Conservation (phyloP, 1,140 invertebrate genomes). For the Thereuonema tuberculata region DNA sequence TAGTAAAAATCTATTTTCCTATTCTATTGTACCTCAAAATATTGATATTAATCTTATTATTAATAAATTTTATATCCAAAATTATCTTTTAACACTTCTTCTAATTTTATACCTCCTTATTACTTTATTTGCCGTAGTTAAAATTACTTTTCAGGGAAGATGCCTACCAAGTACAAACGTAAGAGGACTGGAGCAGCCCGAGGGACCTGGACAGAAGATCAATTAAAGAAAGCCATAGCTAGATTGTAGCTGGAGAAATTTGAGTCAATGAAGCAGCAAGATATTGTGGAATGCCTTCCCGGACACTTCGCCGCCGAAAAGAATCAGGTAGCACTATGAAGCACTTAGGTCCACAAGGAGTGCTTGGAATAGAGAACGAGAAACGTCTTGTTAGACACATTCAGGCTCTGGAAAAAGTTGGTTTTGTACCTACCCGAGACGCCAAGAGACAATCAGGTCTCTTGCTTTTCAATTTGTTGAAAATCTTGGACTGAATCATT, state of each 20-base stretch:
- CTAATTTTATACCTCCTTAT: too few relatives aligned
- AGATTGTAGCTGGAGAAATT: neutral
- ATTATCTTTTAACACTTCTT: too few relatives aligned
- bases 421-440: neutral
- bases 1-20: too few relatives aligned
- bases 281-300: neutral
- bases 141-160: slow-evolving; percentile 4
- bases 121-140: too few relatives aligned
- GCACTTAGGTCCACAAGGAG: neutral
- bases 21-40: too few relatives aligned
- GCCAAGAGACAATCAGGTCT: neutral
- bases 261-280: neutral
- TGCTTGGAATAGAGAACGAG: neutral
- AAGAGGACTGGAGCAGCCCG: neutral
- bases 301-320: neutral
- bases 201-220: neutral
- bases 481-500: neutral
- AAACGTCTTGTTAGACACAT: neutral
- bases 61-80: too few relatives aligned
- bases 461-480: neutral
- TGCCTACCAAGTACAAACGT: neutral
- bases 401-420: neutral
- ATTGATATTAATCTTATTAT: too few relatives aligned
- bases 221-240: neutral
- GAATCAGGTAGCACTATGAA: neutral